These are phyloP conservation scores for Magallana nippona DNA, from an alignment of 2,888 invertebrate genomes.

Conservation along the genomic window DNA sequence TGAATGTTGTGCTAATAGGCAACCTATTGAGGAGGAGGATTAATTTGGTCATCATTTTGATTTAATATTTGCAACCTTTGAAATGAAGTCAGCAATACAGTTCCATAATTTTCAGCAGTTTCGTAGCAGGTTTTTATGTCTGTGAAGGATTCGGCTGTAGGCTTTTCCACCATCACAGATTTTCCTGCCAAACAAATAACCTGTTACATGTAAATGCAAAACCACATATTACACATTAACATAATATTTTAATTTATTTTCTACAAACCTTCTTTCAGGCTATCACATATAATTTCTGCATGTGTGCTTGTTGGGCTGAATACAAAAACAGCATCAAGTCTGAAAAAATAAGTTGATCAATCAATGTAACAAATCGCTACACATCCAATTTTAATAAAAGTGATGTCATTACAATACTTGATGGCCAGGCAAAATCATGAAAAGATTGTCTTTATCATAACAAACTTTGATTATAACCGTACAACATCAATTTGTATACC, in stretches of 20 bases:
- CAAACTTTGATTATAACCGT: too few relatives aligned
- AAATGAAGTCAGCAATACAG: slow-evolving; percentile 84
- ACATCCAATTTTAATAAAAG: too few relatives aligned
- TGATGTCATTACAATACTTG: too few relatives aligned
- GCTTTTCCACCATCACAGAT: slow-evolving; percentile 87
- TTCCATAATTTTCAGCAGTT: slow-evolving; percentile 82
- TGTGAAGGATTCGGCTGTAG: slow-evolving; percentile 83
- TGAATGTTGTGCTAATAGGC: not conserved
- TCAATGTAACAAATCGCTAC: not conserved
- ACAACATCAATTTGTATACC: too few relatives aligned
- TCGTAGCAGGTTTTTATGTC: slow-evolving; percentile 84
- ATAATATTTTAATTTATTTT: not conserved
- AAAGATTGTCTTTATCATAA: too few relatives aligned
- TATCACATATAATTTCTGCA: slow-evolving; percentile 60
- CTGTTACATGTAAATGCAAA: not conserved
- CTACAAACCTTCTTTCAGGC: slow-evolving; percentile 57
- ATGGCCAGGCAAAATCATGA: too few relatives aligned
- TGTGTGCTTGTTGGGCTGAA: slow-evolving; percentile 62
- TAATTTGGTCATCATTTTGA: not conserved
- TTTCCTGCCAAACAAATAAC: slow-evolving; percentile 78
- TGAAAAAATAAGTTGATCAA: slow-evolving; percentile 48
- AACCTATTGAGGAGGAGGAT: not conserved
- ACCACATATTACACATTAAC: not conserved
- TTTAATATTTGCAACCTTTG: slow-evolving; percentile 80
- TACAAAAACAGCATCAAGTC: slow-evolving; percentile 63